Evolutionary conservation across 1,140 invertebrate genomes (phyloP).

Genomic region (Drosophila tsacasi): DNA sequence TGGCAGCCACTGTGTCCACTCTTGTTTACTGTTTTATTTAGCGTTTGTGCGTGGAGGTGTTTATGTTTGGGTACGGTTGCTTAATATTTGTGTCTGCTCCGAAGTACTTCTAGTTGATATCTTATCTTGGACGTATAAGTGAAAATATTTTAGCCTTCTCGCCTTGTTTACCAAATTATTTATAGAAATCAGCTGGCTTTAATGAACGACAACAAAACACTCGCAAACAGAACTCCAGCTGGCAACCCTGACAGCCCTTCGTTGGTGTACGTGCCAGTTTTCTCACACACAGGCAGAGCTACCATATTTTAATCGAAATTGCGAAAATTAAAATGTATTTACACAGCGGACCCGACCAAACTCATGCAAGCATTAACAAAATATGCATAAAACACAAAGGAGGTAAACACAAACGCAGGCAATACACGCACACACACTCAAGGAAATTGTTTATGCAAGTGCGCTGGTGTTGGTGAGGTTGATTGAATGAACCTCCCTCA

Average conservation of each 20-base stretch:
- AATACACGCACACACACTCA: slow-evolving; percentile 8
- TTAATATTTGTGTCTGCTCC: not conserved
- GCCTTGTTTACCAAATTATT: slow-evolving; percentile 49
- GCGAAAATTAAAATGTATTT: slow-evolving; percentile 78
- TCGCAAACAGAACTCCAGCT: slow-evolving; percentile 8
- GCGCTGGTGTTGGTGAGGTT: slow-evolving; percentile 27
- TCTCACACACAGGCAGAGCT: slow-evolving; percentile 23
- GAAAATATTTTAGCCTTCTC: not conserved
- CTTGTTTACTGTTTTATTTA: slow-evolving; percentile 18
- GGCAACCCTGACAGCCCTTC: slow-evolving; percentile 28
- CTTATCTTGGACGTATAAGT: slow-evolving; percentile 6
- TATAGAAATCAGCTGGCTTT: slow-evolving; percentile 38
- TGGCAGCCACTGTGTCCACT: not conserved
- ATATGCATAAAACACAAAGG: slow-evolving; percentile 55
- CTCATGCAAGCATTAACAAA: slow-evolving; percentile 21
- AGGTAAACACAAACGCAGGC: slow-evolving; percentile 44
- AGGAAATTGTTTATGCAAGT: slow-evolving; percentile 6
- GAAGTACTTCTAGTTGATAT: not conserved
- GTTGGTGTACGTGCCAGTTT: slow-evolving; percentile 20
- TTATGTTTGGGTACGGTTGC: slow-evolving; percentile 1
- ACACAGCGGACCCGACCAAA: slow-evolving; percentile 36
- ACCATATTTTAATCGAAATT: slow-evolving; percentile 64
- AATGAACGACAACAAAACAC: slow-evolving; percentile 21
- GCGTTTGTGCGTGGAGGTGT: not conserved
- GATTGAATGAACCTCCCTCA: slow-evolving; percentile 80